Base-by-base conservation (phyloP, 2,888 invertebrate species). In the Chymomyza caudatula region DNA sequence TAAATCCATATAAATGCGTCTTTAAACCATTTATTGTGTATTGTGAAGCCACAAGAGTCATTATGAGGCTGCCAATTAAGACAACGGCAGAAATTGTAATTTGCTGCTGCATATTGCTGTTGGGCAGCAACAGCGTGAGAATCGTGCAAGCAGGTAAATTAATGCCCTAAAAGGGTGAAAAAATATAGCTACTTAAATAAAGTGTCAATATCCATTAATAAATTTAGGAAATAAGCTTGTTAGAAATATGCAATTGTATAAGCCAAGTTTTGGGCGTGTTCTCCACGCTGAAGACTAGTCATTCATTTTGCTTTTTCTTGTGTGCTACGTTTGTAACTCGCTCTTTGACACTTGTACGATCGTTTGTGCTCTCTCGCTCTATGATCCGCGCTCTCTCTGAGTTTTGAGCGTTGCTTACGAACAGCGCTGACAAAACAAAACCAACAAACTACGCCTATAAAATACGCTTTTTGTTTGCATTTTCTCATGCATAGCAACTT, bases 181-280 rank as follows among this genome's bases (percentile, higher is more conserved):
- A 23, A n/a, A 17, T 25, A 11, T 22, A 22, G n/a, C 4, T n/a
- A 5, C 20, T 13, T 57, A 44, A 3, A 15, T 11, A 4, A 19
- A 47, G 51, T 69, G 25, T 2, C 15, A 37, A n/a, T 3, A 5
- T 23, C 1, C 29, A 17, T 6, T 17, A 59, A 65, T 54, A 25
- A 29, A 42, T 4, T 11, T 5, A 17, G 44, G 6, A 22, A 25
- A 29, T 42, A n/a, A 60, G 44, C 65, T 64, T 57, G 53, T 67
- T 68, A 67, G 66, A 76, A 63, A 60, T 52, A 19, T 19, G 6
- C 55, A 63, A 67, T 77, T 57, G 60, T 67, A 44, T 77, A 76
- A 86, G 82, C 77, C 81, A 77, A 65, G 76, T 65, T 86, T 85
- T 73, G 85, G 85, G 85, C 85, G 85, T 85, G 84, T 85, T 75